Conservation (phyloP, 1,140 invertebrate genomes). For the Diabrotica undecimpunctata region DNA sequence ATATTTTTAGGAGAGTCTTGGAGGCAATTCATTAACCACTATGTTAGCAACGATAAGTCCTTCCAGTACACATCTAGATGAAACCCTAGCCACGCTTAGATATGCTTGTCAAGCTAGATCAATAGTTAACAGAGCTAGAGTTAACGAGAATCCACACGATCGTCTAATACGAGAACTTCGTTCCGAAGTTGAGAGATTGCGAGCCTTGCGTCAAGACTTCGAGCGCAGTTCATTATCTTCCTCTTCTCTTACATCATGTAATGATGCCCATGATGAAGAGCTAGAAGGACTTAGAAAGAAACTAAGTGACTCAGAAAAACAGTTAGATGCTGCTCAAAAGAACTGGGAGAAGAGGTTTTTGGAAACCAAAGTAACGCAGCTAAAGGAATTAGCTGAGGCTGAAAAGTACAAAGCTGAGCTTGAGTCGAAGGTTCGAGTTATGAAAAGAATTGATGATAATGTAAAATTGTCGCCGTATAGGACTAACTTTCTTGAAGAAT, state of each 20-base stretch:
- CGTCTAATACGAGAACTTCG: slow-evolving; percentile 58
- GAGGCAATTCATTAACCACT: slow-evolving; percentile 62
- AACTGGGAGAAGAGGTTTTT: slow-evolving; percentile 55
- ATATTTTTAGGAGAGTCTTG: slow-evolving; percentile 58
- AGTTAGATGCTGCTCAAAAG: slow-evolving; percentile 54
- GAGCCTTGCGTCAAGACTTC: slow-evolving; percentile 55
- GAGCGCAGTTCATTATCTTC: slow-evolving; percentile 49
- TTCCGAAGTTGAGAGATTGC: slow-evolving; percentile 66
- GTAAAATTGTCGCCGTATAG: slow-evolving; percentile 49
- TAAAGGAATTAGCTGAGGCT: slow-evolving; percentile 54
- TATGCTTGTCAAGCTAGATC: slow-evolving; percentile 86
- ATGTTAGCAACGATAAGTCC: slow-evolving; percentile 76
- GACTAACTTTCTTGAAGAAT: slow-evolving; percentile 54
- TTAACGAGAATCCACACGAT: slow-evolving; percentile 77
- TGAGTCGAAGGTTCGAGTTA: slow-evolving; percentile 46
- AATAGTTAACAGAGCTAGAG: slow-evolving; percentile 75
- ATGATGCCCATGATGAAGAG: slow-evolving; percentile 47
- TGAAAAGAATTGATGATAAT: slow-evolving; percentile 42
- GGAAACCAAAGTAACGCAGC: slow-evolving; percentile 37
- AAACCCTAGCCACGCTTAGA: slow-evolving; percentile 78
- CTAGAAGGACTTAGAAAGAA: slow-evolving; percentile 53
- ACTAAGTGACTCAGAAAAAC: slow-evolving; percentile 58
- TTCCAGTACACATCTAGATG: slow-evolving; percentile 71
- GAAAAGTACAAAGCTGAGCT: slow-evolving; percentile 58
- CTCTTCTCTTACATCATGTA: slow-evolving; percentile 41